These are phyloP conservation scores for Philypnodon macrostomus DNA, from an alignment of 2,797 vertebrate species.

Conservation along the genomic window DNA sequence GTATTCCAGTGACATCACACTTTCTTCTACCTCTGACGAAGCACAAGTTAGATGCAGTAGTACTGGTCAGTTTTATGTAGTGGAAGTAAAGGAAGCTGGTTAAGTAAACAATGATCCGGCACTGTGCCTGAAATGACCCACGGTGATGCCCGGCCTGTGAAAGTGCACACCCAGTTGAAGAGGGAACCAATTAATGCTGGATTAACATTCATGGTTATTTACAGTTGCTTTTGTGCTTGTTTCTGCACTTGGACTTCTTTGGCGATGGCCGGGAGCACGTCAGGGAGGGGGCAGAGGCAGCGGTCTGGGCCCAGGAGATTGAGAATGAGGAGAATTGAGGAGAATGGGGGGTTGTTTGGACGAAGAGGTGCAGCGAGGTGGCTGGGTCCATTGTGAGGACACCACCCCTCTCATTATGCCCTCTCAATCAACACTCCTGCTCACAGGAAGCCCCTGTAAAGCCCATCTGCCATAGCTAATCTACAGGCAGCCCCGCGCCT, in stretches of 20 bases:
- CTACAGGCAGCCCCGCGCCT: slow-evolving; percentile 97
- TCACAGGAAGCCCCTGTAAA: slow-evolving; percentile 99
- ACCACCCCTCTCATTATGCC: slow-evolving; percentile 99
- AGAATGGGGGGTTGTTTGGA: slow-evolving; percentile 95
- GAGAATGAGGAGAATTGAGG: too few relatives aligned
- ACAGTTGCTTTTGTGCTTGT: slow-evolving; percentile 99
- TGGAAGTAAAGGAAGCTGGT: slow-evolving; percentile 64
- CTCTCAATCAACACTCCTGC: slow-evolving; percentile 99
- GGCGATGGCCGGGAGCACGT: slow-evolving; percentile 31
- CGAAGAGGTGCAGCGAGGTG: slow-evolving; percentile 97
- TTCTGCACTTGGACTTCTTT: slow-evolving; percentile 95
- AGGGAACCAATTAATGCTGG: slow-evolving; percentile 98
- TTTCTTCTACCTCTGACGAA: slow-evolving; percentile 20
- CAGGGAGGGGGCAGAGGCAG: slow-evolving; percentile 29
- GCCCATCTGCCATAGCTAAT: slow-evolving; percentile 99
- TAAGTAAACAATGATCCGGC: slow-evolving; percentile 75
- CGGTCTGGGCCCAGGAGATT: slow-evolving; percentile 80
- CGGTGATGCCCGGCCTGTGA: slow-evolving; percentile 63
- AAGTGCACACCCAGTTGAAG: slow-evolving; percentile 91
- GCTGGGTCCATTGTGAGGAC: slow-evolving; percentile 96
- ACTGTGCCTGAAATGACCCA: slow-evolving; percentile 69
- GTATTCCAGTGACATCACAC: background rate
- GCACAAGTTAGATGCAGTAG: slow-evolving; percentile 35
- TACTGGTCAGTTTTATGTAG: slow-evolving; percentile 46
- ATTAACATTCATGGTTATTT: slow-evolving; percentile 99